phyloP scores from a whole-genome alignment of 2,797 vertebrate genomes.

The Phalanger gymnotis region DNA sequence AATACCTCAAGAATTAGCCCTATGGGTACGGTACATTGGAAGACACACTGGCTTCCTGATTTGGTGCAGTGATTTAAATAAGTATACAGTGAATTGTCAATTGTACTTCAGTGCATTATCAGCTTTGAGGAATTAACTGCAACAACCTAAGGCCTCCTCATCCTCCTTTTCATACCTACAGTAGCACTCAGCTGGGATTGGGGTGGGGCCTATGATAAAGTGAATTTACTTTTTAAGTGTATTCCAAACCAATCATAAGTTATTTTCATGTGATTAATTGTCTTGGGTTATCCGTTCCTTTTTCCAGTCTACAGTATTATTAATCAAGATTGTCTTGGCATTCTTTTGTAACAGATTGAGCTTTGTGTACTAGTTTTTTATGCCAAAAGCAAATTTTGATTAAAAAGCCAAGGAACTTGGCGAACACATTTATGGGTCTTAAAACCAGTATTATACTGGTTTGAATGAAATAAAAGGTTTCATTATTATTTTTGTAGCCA shows the following conservation, averaged over 20 bases:
- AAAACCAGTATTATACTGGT: slow-evolving; percentile 45
- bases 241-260: neutral
- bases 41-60: neutral
- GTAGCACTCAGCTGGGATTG: neutral
- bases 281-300: neutral
- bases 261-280: neutral
- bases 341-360: neutral
- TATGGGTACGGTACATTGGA: neutral
- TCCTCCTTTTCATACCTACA: neutral
- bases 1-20: neutral
- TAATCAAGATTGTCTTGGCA: neutral
- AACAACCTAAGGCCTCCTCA: neutral
- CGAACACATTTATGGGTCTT: neutral
- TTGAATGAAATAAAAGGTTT: slow-evolving; percentile 34
- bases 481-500: slow-evolving; percentile 38
- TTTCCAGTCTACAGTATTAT: neutral
- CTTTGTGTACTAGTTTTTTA: neutral
- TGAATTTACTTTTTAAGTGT: neutral
- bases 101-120: neutral
- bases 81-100: neutral
- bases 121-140: neutral
- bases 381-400: slow-evolving; percentile 28
- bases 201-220: neutral
- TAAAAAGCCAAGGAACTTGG: slow-evolving; percentile 48
- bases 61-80: neutral